Evolutionary conservation across 2,797 vertebrate genomes (phyloP), one percentile per base, ranked within the genome.

Genomic region (Sitta carolinensis): DNA sequence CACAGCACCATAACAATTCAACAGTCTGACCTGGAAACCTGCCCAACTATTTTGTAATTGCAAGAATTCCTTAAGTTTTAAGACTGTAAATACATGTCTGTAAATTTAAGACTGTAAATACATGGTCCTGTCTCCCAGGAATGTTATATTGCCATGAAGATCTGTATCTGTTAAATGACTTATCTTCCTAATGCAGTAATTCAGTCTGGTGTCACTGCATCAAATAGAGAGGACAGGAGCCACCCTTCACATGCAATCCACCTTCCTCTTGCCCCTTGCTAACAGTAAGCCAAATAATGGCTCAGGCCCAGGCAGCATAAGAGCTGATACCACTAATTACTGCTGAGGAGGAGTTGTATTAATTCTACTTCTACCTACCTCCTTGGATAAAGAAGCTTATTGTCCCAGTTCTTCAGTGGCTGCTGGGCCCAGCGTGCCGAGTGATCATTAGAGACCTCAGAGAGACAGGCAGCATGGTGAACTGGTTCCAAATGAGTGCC

Each of bases 361-460:
- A 87, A 75, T 77, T 25, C 54, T 58, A 16, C 74, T 83, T 68
- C 68, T 42, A 93, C 95, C 63, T 87, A 67, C 68, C 87, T 89
- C 68, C 73, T 59, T 58, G 89, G 87, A 88, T 57, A 92, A 72
- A 67, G 90, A 70, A 74, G 85, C 84, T 83, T 50, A 74, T 72
- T 84, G 38, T 52, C 83, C 81, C 83, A 67, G 51, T 61, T 85
- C 67, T 42, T 58, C 87, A 76, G 68, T 63, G 70, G 74, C 73
- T 87, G 73, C 90, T 90, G 94, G 72, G 85, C 57, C n/a, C 81
- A 62, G 57, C 29, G 54, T 58, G 68, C 84, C 81, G 87, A 78
- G 58, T 30, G 69, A 75, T 78, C 75, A 64, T 84, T 25, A 69
- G 80, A 29, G 26, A 80, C n/a, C 47, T 75, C 89, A 72, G 58